Conservation (phyloP, 1,140 invertebrate genomes). For the Drosophila littoralis region DNA sequence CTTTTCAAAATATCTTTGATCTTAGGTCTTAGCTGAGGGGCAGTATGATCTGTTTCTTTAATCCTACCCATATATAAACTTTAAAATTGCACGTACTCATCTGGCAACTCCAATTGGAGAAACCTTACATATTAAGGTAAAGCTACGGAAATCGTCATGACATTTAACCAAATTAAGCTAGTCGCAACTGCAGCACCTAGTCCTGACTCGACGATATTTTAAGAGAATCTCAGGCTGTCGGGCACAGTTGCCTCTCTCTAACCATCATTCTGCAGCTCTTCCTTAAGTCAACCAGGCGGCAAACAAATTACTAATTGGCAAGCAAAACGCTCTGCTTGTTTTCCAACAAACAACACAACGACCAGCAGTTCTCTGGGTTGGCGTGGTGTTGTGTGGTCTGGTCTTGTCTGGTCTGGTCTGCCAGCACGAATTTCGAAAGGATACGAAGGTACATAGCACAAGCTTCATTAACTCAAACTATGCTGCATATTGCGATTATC, state of each 20-base stretch:
- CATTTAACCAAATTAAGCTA: neutral
- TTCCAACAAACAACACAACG: slow-evolving; percentile 63
- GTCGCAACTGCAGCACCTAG: neutral
- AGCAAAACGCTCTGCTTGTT: slow-evolving; percentile 81
- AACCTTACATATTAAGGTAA: neutral
- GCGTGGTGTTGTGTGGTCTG: slow-evolving; percentile 7
- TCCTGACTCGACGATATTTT: neutral
- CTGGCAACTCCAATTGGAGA: neutral
- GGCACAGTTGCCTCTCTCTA: neutral
- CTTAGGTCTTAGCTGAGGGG: neutral
- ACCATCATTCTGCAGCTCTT: slow-evolving; percentile 3
- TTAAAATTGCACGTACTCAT: too few species aligned
- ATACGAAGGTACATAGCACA: slow-evolving; percentile 57
- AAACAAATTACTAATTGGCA: slow-evolving; percentile 82
- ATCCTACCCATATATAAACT: too few species aligned
- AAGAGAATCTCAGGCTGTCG: slow-evolving; percentile 13
- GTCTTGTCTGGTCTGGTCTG: slow-evolving; percentile 21
- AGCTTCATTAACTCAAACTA: slow-evolving; percentile 83
- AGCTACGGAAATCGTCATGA: neutral
- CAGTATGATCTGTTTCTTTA: neutral
- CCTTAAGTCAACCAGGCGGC: slow-evolving; percentile 50
- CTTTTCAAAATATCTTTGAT: neutral
- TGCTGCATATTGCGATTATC: slow-evolving; percentile 82
- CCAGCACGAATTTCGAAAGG: neutral
- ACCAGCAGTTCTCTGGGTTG: slow-evolving; percentile 18